Base-by-base conservation (phyloP, 2,888 invertebrate species). In the Drosophila borborema region DNA sequence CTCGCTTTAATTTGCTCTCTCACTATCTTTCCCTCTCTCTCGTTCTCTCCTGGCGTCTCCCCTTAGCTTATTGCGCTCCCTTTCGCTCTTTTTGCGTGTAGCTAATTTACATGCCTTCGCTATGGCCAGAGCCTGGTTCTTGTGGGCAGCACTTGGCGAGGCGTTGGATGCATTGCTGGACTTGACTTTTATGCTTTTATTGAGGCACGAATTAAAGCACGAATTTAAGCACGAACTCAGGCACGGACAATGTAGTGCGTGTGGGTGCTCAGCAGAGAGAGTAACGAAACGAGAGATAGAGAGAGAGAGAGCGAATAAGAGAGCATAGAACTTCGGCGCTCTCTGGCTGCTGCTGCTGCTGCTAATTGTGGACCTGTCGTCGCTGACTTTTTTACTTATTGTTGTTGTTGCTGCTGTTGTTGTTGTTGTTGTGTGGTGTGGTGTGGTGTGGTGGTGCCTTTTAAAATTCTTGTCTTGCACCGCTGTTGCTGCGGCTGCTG, bases 331-430 rank as follows among this genome's bases (percentile, higher is more conserved):
- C 31, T 12, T 34, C n/a, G 2, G n/a, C 31, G 31, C 55, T 59
- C 55, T 61, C 58, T 34, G 45, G 40, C 31, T 53, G 43, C 28
- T 45, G 63, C 36, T 43, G 63, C 60, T 73, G 79, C 56, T 68
- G 91, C 92, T 92, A 91, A 91, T 91, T 91, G 91, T 91, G 90
- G 91, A 91, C 91, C 92, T 91, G 91, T 91, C 91, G 91, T 91
- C 92, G 89, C 77, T 83, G 82, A 68, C 72, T 77, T 82, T 78
- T 79, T 81, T 56, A 31, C 36, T 20, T 34, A 20, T 43, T 20
- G 58, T n/a, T 41, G 40, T 41, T 53, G 23, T 4, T 23, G 23
- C 23, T 23, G 38, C 14, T 14, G 20, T 20, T 53, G 34, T 36
- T 81, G 69, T 74, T 68, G 66, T 20, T 53, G 62, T 75, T 79